A percentile compares a stretch with the other conserved stretches of the same genome.
phyloP scores from a whole-genome alignment of 2,797 vertebrate genomes.

The Tenualosa thibaudeaui region DNA sequence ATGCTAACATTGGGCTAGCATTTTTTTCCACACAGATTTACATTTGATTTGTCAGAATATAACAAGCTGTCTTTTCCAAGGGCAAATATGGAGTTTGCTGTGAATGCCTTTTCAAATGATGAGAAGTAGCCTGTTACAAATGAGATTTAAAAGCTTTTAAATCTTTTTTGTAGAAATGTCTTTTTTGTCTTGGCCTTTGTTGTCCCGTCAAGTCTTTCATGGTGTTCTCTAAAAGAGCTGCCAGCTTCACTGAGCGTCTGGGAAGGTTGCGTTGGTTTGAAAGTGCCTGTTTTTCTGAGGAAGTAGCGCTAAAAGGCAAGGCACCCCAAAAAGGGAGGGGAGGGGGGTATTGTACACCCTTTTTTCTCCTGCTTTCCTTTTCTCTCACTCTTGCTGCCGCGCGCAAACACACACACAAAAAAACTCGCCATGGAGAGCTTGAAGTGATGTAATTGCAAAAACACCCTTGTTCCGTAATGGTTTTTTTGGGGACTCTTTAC shows the following conservation, averaged over 20 bases:
- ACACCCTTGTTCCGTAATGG: slow-evolving; percentile 12
- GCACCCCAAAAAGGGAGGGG: background rate
- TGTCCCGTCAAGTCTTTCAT: slow-evolving; percentile 56
- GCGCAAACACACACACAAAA: background rate
- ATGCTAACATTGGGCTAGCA: background rate
- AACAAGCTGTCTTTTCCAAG: background rate
- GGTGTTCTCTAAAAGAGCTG: slow-evolving; percentile 60
- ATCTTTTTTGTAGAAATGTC: background rate
- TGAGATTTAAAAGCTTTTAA: background rate
- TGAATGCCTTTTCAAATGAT: background rate
- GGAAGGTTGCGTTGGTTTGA: slow-evolving; percentile 45
- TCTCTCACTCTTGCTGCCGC: background rate
- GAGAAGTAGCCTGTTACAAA: background rate
- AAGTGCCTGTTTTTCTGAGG: slow-evolving; percentile 59
- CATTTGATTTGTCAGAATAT: background rate
- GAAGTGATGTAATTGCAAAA: slow-evolving; percentile 66
- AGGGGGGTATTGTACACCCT: slow-evolving; percentile 4
- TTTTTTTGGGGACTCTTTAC: background rate
- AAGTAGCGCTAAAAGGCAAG: slow-evolving; percentile 53
- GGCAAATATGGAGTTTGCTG: background rate
- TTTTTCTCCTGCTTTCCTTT: background rate
- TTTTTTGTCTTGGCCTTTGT: background rate
- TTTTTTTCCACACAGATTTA: background rate
- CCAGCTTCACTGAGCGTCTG: slow-evolving; percentile 67
- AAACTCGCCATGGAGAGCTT: slow-evolving; percentile 43